phyloP scores from a whole-genome alignment of 2,113 vertebrate genomes.

The Nematolebias whitei region DNA sequence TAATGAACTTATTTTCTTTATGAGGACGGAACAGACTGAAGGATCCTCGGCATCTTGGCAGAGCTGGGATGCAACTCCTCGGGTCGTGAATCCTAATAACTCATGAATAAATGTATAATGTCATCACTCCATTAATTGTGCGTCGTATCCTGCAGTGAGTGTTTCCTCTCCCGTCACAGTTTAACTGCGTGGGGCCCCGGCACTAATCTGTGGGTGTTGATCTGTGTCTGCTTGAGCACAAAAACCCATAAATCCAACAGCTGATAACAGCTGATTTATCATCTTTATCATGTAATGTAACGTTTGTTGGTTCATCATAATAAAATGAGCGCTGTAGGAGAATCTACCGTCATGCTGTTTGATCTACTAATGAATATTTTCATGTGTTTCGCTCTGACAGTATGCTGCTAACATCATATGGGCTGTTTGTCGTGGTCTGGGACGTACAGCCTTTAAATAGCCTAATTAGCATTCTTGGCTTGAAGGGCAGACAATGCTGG shows the following conservation, averaged over 20 bases:
- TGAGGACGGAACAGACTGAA: conserved; percentile 74
- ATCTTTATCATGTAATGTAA: not conserved
- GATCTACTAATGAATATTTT: not conserved
- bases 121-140: conserved; percentile 77
- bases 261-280: conserved; percentile 21
- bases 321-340: not conserved
- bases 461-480: conserved; percentile 78
- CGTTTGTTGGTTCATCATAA: not conserved
- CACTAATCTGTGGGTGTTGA: not conserved
- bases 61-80: conserved; percentile 63
- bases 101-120: conserved; percentile 80
- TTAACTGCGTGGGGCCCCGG: not conserved
- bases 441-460: conserved; percentile 60
- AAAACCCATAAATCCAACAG: conserved; percentile 18
- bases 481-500: conserved; percentile 57
- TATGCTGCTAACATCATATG: conserved; percentile 23
- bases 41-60: conserved; percentile 57
- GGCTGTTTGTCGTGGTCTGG: conserved; percentile 29
- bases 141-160: conserved; percentile 52
- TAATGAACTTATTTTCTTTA: conserved; percentile 54
- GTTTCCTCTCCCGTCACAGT: conserved; percentile 48
- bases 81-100: conserved; percentile 76
- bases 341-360: not conserved
- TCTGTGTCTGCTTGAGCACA: not conserved
- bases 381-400: conserved; percentile 2